Conservation (phyloP, 1,140 invertebrate species). For the Hestina assimilis region DNA sequence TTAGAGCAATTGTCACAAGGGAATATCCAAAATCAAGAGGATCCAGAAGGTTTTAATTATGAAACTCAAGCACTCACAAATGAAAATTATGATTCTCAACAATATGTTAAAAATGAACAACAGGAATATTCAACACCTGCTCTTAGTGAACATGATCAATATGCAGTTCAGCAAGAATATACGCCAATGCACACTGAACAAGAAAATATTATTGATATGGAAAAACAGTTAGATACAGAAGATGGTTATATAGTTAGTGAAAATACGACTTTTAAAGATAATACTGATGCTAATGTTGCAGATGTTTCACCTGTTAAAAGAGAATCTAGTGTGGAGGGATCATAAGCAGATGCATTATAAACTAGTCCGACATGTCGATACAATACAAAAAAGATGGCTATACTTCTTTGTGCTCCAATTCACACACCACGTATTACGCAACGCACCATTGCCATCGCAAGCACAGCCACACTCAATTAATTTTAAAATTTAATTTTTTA, state of each 20-base stretch:
- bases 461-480: too few relatives aligned
- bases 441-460: too few relatives aligned
- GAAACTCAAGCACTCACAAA: too few relatives aligned
- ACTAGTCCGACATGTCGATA: not conserved
- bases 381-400: not conserved
- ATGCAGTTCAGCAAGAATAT: constrained; percentile 7
- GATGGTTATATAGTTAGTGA: constrained; percentile 32
- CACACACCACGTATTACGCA: too few relatives aligned
- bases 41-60: constrained; percentile 1
- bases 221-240: constrained; percentile 42
- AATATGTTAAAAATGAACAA: constrained; percentile 4
- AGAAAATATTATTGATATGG: constrained; percentile 27
- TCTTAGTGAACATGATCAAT: not conserved
- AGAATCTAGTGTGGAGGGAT: not conserved
- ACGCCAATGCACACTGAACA: constrained; percentile 8
- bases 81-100: constrained; percentile 13
- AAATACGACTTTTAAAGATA: not conserved
- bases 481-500: too few relatives aligned
- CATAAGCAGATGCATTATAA: not conserved
- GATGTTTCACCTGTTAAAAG: not conserved
- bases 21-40: not conserved
- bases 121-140: constrained; percentile 9
- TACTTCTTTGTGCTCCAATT: not conserved
- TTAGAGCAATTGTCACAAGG: not conserved
- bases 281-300: not conserved